Conservation (phyloP, 1,140 invertebrate species). For the Augochlora pura region DNA sequence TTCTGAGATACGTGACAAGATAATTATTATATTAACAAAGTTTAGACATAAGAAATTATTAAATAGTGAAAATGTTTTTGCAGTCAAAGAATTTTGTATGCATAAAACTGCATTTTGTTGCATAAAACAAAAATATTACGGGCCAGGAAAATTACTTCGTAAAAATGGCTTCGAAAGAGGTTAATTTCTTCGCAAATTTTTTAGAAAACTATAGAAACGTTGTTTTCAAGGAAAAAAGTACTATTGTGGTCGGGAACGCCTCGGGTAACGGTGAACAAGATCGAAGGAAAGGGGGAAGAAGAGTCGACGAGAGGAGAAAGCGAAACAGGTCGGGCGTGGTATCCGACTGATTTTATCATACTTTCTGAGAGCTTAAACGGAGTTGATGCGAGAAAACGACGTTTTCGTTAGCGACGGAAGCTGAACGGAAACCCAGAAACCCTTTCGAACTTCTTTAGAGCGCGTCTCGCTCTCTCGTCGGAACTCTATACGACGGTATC, state of each 20-base stretch:
- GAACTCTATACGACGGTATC: not conserved
- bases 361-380: constrained; percentile 50
- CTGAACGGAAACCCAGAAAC: constrained; percentile 16
- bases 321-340: constrained; percentile 12
- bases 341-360: constrained; percentile 58
- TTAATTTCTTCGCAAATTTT: too few relatives aligned
- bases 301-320: constrained; percentile 1
- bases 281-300: not conserved
- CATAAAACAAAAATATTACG: too few relatives aligned
- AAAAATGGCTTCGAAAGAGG: too few relatives aligned
- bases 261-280: not conserved
- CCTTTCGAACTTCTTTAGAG: not conserved
- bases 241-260: constrained; percentile 44
- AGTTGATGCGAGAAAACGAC: constrained; percentile 57
- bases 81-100: too few relatives aligned
- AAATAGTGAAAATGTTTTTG: too few relatives aligned
- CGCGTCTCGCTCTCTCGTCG: too few relatives aligned
- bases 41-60: too few relatives aligned
- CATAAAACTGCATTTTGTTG: too few relatives aligned
- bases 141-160: too few relatives aligned
- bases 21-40: too few relatives aligned
- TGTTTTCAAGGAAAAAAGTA: constrained; percentile 48
- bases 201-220: constrained; percentile 49
- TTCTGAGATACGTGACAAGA: too few relatives aligned
- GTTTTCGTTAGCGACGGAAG: constrained; percentile 53